A percentile compares a stretch with the other conserved stretches of the same genome.
These are phyloP conservation scores for Pelobates fuscus DNA, from an alignment of 2,113 vertebrate genomes.

Conservation along the genomic window DNA sequence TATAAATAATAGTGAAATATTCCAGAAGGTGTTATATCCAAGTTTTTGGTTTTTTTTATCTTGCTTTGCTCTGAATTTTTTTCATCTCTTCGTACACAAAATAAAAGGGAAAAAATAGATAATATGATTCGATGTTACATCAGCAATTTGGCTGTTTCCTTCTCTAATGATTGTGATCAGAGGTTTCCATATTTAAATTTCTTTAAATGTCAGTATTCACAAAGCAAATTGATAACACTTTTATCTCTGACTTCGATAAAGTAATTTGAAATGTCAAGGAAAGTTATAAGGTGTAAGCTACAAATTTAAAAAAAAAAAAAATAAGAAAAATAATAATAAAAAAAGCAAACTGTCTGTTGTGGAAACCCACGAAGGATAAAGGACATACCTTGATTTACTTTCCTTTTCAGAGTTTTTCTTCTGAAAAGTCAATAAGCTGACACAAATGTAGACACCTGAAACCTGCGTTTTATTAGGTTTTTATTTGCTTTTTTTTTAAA, in stretches of 20 bases:
- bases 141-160: constrained; percentile 50
- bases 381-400: constrained; percentile 43
- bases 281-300: constrained; percentile 53
- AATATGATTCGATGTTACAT: constrained; percentile 51
- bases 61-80: constrained; percentile 1
- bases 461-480: too few relatives aligned
- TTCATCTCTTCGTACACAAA: neutral
- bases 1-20: too few relatives aligned
- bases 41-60: neutral
- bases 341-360: constrained; percentile 36
- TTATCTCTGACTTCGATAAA: constrained; percentile 61
- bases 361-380: constrained; percentile 35
- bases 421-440: constrained; percentile 40
- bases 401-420: constrained; percentile 21
- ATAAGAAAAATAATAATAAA: constrained; percentile 53
- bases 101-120: constrained; percentile 1
- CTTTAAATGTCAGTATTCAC: constrained; percentile 57
- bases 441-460: constrained; percentile 22
- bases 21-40: too few relatives aligned
- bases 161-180: constrained; percentile 42
- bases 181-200: constrained; percentile 48
- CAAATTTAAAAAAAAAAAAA: constrained; percentile 37
- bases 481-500: too few relatives aligned
- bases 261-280: constrained; percentile 50
- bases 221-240: constrained; percentile 57